Evolutionary conservation across 2,888 invertebrate species (phyloP), one percentile per base, ranked within the genome.

Genomic region (Agrenia bidenticulata): DNA sequence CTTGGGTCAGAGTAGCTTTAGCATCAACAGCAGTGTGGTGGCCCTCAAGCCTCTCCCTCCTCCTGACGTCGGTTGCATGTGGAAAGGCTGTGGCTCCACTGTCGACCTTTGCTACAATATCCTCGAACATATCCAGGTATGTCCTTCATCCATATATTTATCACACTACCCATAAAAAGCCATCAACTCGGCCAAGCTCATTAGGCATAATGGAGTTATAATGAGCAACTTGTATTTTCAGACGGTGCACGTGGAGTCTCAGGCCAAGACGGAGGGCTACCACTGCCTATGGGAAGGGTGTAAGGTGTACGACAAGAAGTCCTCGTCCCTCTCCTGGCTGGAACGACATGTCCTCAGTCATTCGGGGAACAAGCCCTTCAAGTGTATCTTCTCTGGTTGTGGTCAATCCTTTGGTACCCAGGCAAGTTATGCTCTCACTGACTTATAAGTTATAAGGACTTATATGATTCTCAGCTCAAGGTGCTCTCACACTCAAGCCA

Each of bases 361-460:
- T 81, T 90, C 90, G 64, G 93, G 93, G 51, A 93, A 90, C 81
- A 94, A 95, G 80, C 94, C 94, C 24, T 95, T 93, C 83, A 88
- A 91, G 78, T 97, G 96, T 82, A 95, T 96, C 80, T 92, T 97
- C 77, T 94, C 93, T 79, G 90, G 93, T 77, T 97, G 96, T 81
- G 92, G 80, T 86, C 79, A 80, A 66, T 78, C 82, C 42, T 83
- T 83, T 77, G 79, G 81, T 26, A 79, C 82, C 21, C 82, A 82
- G 77, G 77, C 77, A 63, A 70, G 75, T 60, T 19, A 2, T 21
- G 23, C 5, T 24, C 21, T 23, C 9, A 24, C 24, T 7, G 9
- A 51, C 2, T 9, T 19, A 19, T 23, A 24, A 7, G 13, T 9
- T 23, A 51, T n/a, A n/a, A n/a, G n/a, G n/a, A n/a, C n/a, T n/a